phyloP scores from a whole-genome alignment of 2,113 vertebrate species.

The Coryphaenoides rupestris region DNA sequence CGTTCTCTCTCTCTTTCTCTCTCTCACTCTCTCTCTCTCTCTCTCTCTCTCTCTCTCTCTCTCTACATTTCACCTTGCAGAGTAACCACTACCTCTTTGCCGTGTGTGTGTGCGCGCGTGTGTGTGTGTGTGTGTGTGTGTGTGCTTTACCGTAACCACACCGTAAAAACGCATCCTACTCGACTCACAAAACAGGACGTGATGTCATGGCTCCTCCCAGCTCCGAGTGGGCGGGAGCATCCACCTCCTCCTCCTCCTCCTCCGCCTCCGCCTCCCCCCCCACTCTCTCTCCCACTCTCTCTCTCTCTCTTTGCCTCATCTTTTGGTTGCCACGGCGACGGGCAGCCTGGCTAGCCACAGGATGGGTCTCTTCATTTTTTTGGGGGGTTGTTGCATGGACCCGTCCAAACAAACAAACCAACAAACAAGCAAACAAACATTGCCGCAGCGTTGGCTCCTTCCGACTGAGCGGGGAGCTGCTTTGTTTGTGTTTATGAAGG shows the following conservation, averaged over 20 bases:
- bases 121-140: too few relatives aligned
- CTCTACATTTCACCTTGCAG: not conserved
- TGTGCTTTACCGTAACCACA: too few relatives aligned
- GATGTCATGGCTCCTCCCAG: conserved; percentile 39
- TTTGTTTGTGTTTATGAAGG: conserved; percentile 68
- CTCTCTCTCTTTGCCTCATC: conserved; percentile 28
- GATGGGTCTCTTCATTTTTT: conserved; percentile 26
- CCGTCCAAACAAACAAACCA: too few relatives aligned
- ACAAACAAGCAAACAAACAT: too few relatives aligned
- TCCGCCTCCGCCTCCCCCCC: conserved; percentile 43
- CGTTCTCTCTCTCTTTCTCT: conserved; percentile 1
- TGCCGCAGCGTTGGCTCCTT: conserved; percentile 52
- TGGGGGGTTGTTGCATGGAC: conserved; percentile 54
- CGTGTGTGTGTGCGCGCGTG: too few relatives aligned
- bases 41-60: conserved; percentile 6
- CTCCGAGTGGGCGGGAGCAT: conserved; percentile 21
- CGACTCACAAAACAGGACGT: not conserved
- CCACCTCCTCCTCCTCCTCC: conserved; percentile 41
- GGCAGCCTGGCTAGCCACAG: conserved; percentile 54
- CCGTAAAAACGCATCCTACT: too few relatives aligned
- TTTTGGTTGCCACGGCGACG: conserved; percentile 71
- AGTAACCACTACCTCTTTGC: too few relatives aligned
- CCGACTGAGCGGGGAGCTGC: conserved; percentile 63
- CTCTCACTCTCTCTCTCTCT: conserved; percentile 11
- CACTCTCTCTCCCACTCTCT: not conserved